A percentile compares a stretch with the other conserved stretches of the same genome.
Conservation (phyloP, 2,113 vertebrate genomes). For the Arvicanthis niloticus region DNA sequence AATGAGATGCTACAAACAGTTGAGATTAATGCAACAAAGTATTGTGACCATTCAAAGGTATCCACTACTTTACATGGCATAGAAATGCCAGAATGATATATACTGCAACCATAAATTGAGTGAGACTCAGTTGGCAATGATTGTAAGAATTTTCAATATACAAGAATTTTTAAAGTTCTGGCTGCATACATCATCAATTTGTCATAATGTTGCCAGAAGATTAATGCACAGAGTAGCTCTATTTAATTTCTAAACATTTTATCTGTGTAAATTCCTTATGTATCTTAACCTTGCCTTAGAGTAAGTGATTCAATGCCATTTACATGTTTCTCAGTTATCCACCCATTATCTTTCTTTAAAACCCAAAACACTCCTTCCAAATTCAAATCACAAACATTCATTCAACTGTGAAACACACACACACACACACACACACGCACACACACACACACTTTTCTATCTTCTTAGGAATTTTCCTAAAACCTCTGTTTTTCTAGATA, state of each 20-base stretch:
- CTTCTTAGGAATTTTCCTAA: slow-evolving; percentile 3
- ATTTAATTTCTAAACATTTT: slow-evolving; percentile 7
- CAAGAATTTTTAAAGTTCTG: slow-evolving; percentile 48
- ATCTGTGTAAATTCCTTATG: background rate
- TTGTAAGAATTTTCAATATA: slow-evolving; percentile 10
- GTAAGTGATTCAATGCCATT: background rate
- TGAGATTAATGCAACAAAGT: background rate
- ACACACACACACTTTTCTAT: background rate
- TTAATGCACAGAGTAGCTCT: background rate
- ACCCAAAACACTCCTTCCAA: background rate
- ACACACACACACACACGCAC: no score
- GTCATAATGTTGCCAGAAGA: slow-evolving; percentile 5
- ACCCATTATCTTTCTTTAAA: slow-evolving; percentile 4
- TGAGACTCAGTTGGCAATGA: background rate
- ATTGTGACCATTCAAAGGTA: background rate
- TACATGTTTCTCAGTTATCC: background rate
- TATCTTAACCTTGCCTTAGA: background rate
- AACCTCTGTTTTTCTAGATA: background rate
- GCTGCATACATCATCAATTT: background rate
- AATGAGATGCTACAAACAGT: background rate
- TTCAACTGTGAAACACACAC: background rate
- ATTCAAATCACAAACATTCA: slow-evolving; percentile 1
- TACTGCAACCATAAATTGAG: background rate
- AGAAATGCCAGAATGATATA: background rate
- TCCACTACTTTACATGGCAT: background rate